Base-by-base conservation (phyloP, 2,113 vertebrate species). In the Danio rerio region DNA sequence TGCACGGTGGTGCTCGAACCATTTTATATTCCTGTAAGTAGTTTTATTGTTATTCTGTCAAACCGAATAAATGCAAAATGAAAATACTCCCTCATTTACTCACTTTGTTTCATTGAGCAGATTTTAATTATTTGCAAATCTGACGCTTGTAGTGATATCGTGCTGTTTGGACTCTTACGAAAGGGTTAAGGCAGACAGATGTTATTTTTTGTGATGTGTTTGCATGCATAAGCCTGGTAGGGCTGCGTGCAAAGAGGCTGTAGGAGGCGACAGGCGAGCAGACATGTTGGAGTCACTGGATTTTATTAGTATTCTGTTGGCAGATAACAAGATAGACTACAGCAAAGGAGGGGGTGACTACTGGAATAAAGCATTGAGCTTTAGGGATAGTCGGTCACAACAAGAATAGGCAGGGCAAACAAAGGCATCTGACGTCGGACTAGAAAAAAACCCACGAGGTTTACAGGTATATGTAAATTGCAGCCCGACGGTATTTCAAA, bases 221-320 rank as follows among this genome's bases (percentile, higher is more conserved):
- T 47, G 62, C 84, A 40, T 21, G 52, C 71, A 16, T 15, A 5
- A 40, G 61, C 87, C 89, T 91, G 90, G 88, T 88, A 92, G 90
- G 89, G 91, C 92, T 94, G 92, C 90, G 90, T 93, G 91, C 90
- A 90, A 93, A 90, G 83, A 87, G 78, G 86, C 90, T 92, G 90
- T 74, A 82, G 84, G 87, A 94, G 93, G 92, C 88, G 91, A 93
- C 94, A 87, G 85, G 90, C 89, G 88, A 89, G 94, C 94, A 96
- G 95, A 96, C 95, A 92, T 84, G 83, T 88, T 95, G 96, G 95
- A 97, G 95, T 95, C 96, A 91, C 86, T 89, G 84, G 86, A 88
- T 94, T 96, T 95, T 94, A 95, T 95, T 94, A 91, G 91, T 91
- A 89, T 92, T 92, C 90, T 90, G 92, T 89, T 94, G 93, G 93